Base-by-base conservation (phyloP, 2,113 vertebrate species). In the Vulpes vulpes region DNA sequence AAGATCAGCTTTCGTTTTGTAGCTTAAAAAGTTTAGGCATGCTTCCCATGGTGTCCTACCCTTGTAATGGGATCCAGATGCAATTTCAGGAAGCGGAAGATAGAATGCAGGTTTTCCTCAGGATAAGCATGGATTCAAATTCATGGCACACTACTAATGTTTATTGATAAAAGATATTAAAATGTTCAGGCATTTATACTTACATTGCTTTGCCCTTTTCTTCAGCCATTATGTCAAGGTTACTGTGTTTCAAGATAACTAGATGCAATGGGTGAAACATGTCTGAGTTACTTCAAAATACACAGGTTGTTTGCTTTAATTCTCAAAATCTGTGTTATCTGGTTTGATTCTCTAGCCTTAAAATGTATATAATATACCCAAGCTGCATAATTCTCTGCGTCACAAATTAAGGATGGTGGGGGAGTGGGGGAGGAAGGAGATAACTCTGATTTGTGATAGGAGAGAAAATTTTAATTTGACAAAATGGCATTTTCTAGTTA, bases 61-160 rank as follows among this genome's bases (percentile, higher is more conserved):
- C 96, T 95, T 80, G 65, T 97, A 98, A 98, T 80, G 62, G 96
- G 57, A 89, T 88, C 82, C 95, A 97, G 90, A 90, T 96, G 92
- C 5, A 16, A 3, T 22, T 73, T 94, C 92, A 96, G 94, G 92
- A 98, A 97, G 84, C 74, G 65, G 84, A 95, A 93, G 89, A 90
- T 64, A 97, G 76, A 82, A 92, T 92, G 80, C 94, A 97, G 95
- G 53, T 89, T 97, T 95, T 94, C 95, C 64, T 90, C 51, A 79
- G 95, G 64, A 96, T 88, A 95, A 80, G 23, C 64, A 53, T n/a
- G 15, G 74, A 96, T 96, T 96, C 90, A 96, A 30, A 71, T 32
- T 8, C 62, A 1, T 89, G 94, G 94, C 89, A 80, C 97, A 98
- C 96, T 89, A 91, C 30, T 32, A 91, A 93, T 96, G 97, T 97